A percentile compares a stretch with the other conserved stretches of the same genome.
Evolutionary conservation across 1,140 invertebrate species (phyloP).

Genomic region (Magallana gigas): DNA sequence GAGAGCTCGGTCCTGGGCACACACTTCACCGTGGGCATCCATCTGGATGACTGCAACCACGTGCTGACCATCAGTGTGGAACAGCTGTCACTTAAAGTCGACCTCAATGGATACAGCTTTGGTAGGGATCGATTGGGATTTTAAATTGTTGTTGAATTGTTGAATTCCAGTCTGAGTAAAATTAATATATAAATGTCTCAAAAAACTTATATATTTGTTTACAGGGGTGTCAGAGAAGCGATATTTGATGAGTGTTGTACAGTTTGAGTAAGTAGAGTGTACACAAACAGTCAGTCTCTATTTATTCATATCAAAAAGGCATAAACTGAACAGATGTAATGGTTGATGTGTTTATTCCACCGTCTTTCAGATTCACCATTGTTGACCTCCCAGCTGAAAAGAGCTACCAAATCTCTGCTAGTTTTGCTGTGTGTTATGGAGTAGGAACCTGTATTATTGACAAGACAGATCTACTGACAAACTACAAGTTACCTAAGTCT

Average conservation of each 20-base stretch:
- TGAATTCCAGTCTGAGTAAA: too few species aligned
- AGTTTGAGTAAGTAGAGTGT: constrained; percentile 18
- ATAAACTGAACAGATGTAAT: too few species aligned
- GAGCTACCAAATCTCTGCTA: not conserved
- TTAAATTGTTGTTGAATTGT: not conserved
- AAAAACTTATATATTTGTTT: not conserved
- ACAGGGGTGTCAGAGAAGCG: constrained; percentile 9
- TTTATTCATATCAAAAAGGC: too few species aligned
- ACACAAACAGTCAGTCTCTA: too few species aligned
- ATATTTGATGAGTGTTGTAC: constrained; percentile 25
- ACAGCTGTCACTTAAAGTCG: constrained; percentile 41
- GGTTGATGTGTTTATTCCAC: not conserved
- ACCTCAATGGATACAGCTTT: constrained; percentile 47
- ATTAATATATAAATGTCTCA: too few species aligned
- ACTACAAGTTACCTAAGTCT: constrained; percentile 27
- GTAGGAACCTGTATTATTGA: not conserved
- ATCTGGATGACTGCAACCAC: constrained; percentile 50
- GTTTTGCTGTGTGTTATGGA: constrained; percentile 16
- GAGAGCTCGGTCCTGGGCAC: constrained; percentile 18
- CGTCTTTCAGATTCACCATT: constrained; percentile 5
- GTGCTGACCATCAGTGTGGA: constrained; percentile 47
- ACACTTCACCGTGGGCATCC: constrained; percentile 37
- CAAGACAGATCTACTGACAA: constrained; percentile 10
- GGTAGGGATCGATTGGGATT: not conserved
- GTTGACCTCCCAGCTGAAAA: constrained; percentile 19